Conservation (phyloP, 2,888 invertebrate species). For the Amaurobius ferox region DNA sequence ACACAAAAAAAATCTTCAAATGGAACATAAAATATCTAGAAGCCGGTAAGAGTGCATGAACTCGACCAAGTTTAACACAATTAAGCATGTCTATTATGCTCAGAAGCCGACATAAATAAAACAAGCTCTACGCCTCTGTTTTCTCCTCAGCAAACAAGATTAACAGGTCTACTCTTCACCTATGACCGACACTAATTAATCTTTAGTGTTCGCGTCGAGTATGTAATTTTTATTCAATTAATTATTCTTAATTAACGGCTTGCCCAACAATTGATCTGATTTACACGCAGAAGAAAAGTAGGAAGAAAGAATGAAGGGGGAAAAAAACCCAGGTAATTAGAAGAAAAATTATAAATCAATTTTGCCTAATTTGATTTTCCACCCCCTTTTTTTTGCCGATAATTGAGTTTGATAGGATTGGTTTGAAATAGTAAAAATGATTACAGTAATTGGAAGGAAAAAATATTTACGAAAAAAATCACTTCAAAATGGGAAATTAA, state of each 20-base stretch:
- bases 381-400: too few species aligned
- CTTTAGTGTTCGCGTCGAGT: background rate
- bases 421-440: too few species aligned
- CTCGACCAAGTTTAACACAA: slow-evolving; percentile 4
- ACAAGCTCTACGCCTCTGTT: background rate
- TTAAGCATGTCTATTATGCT: background rate
- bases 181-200: slow-evolving; percentile 7
- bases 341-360: background rate
- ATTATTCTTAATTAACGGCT: slow-evolving; percentile 11
- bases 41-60: too few species aligned
- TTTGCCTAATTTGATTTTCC: too few species aligned
- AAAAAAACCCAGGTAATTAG: background rate
- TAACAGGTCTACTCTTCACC: background rate
- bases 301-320: background rate
- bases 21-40: too few species aligned
- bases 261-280: slow-evolving; percentile 9
- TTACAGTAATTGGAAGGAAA: too few species aligned
- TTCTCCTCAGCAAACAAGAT: background rate
- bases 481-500: too few species aligned
- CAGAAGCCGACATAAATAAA: slow-evolving; percentile 7
- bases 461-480: too few species aligned
- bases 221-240: slow-evolving; percentile 6
- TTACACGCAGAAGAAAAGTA: background rate
- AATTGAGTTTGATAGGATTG: too few species aligned
- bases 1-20: too few species aligned